Percentiles rank a stretch among this genome's conserved stretches.
Evolutionary conservation across 2,888 invertebrate genomes (phyloP).

Genomic region (Zaprionus obscuricornis): DNA sequence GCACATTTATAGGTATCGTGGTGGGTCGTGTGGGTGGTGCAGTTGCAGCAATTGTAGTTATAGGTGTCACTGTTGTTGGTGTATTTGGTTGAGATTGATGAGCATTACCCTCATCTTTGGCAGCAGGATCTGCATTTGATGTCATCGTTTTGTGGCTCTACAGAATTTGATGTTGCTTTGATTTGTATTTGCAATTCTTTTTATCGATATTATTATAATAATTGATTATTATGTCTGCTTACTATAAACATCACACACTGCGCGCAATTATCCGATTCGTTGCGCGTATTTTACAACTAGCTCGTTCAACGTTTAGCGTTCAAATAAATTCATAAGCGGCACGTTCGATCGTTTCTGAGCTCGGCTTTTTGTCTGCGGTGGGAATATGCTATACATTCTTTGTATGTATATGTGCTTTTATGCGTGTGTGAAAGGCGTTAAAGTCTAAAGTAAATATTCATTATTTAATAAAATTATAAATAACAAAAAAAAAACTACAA

Average conservation of each 20-base stretch:
- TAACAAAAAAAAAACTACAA: slow-evolving; percentile 31
- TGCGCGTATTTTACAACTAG: slow-evolving; percentile 62
- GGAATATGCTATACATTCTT: slow-evolving; percentile 10
- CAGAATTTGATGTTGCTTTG: slow-evolving; percentile 1
- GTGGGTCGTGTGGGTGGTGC: slow-evolving; percentile 19
- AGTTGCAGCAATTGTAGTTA: neutral
- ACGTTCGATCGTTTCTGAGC: slow-evolving; percentile 21
- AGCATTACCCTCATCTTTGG: slow-evolving; percentile 41
- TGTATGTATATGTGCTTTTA: slow-evolving; percentile 5
- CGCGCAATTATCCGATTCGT: slow-evolving; percentile 8
- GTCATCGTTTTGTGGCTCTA: slow-evolving; percentile 50
- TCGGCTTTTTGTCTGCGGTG: neutral
- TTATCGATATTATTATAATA: too few species aligned
- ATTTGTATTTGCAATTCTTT: neutral
- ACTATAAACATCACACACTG: slow-evolving; percentile 32
- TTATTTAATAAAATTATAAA: slow-evolving; percentile 26
- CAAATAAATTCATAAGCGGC: slow-evolving; percentile 68
- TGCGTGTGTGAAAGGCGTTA: slow-evolving; percentile 45
- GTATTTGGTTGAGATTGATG: too few species aligned
- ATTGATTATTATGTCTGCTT: slow-evolving; percentile 18
- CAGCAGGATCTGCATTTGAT: slow-evolving; percentile 30
- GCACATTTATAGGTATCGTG: slow-evolving; percentile 30
- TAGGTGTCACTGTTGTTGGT: neutral
- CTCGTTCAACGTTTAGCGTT: slow-evolving; percentile 73
- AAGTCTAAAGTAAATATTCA: slow-evolving; percentile 59